Base-by-base conservation (phyloP, 2,888 invertebrate species). In the Andrena haemorrhoa region DNA sequence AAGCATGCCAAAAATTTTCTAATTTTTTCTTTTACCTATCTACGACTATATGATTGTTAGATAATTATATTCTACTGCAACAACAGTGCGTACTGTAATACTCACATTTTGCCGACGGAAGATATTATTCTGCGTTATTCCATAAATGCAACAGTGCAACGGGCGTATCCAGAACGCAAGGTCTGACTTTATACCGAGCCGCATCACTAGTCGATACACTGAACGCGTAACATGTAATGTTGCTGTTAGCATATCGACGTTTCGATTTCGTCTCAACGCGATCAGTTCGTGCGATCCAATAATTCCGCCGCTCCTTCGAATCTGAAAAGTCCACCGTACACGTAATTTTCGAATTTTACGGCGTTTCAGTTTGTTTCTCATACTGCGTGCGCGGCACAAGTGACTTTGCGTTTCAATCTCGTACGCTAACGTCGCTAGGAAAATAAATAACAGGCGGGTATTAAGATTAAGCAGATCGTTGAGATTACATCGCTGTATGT, bases 221-320 rank as follows among this genome's bases (percentile, higher is more conserved):
- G 75, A 68, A 68, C 51, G 63, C 61, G 75, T 63, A 56, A 63
- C 68, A 68, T 68, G 53, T 75, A 75, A 75, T 35, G 35, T 69
- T 69, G 41, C 41, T 41, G 58, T 75, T 79, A 69, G 79, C 69
- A 75, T 69, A 75, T 64, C 49, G 51, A 53, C 53, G 63, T 78
- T 68, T 69, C 66, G 51, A 68, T 63, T 63, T n/a, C 53, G 10
- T 75, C 23, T n/a, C 16, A 33, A 5, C 20, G 20, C 56, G 33
- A 65, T 51, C 74, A 23, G 4, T 56, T 79, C 63, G 56, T 49
- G 69, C 68, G 20, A 49, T 68, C 61, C 63, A 63, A 75, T 60
- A 70, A 64, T 75, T 69, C 49, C 8, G 10, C 53, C 53, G 53
- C 29, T 75, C 49, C 41, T 29, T 64, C 63, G 49, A n/a, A 51